A percentile compares a stretch with the other conserved stretches of the same genome.
These are phyloP conservation scores for Hypercompe scribonia DNA, from an alignment of 2,888 invertebrate species.

Conservation along the genomic window DNA sequence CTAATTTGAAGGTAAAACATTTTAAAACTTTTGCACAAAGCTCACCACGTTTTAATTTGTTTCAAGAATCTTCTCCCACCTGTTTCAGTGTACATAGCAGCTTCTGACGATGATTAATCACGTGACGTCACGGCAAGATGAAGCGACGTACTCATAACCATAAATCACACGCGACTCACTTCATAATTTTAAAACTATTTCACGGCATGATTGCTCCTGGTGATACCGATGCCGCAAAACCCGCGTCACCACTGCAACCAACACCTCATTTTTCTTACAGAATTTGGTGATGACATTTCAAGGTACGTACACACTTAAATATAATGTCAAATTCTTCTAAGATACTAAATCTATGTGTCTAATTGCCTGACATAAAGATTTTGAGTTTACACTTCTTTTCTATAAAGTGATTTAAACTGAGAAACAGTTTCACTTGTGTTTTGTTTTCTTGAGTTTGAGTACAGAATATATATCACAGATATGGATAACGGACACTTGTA, in stretches of 20 bases:
- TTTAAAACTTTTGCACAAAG: neutral
- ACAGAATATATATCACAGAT: neutral
- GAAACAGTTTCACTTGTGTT: no score
- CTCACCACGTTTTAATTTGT: neutral
- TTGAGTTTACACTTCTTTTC: neutral
- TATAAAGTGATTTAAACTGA: neutral
- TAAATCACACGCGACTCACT: constrained; percentile 51
- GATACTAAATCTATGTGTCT: neutral
- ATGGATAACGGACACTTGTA: neutral
- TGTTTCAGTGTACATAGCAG: neutral
- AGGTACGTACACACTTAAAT: neutral
- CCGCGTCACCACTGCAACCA: neutral
- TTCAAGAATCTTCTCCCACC: constrained; percentile 4
- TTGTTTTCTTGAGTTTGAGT: neutral
- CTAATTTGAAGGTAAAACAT: neutral
- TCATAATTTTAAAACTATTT: constrained; percentile 60
- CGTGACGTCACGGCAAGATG: neutral
- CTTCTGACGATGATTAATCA: constrained; percentile 9
- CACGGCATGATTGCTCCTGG: constrained; percentile 16
- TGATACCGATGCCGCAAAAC: neutral
- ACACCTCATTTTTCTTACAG: constrained; percentile 5
- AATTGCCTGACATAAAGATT: neutral
- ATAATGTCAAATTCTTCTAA: neutral
- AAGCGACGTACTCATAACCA: constrained; percentile 36
- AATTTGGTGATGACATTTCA: neutral